Base-by-base conservation (phyloP, 2,113 vertebrate species). In the Otocyon megalotis region DNA sequence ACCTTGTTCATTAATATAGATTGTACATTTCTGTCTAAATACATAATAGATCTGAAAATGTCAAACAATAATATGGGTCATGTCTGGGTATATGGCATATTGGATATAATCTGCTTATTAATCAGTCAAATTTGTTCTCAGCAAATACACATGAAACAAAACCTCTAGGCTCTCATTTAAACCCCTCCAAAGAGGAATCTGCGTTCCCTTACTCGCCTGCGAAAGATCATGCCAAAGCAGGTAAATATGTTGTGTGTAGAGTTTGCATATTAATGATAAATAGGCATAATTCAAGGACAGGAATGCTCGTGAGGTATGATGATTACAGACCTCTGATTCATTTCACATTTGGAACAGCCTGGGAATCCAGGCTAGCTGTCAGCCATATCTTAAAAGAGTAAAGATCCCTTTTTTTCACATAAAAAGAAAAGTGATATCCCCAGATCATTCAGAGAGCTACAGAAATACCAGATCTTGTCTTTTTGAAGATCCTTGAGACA, bases 1-100 rank as follows among this genome's bases (percentile, higher is more conserved):
- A 53, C n/a, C 20, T 88, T 92, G 26, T 90, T 96, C 19, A 1
- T 71, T 96, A 97, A 37, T 74, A 91, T 62, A 94, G 30, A 89
- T 12, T 84, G 1, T 48, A 93, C 43, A 65, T 63, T 63, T 90
- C 53, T 93, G 10, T 82, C 50, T 89, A 30, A 74, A 97, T 71
- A 88, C 22, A 76, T 65, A 92, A 96, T 37, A 88, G 32, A 82
- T 71, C 17, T 62, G 19, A 67, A 96, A 95, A 74, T 83, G 15
- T 82, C 53, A 90, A 86, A 83, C 53, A 91, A 80, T 60, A 96
- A 96, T 63, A 92, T 89, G 30, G 71, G 37, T 77, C 58, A 93
- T 35, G 17, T 88, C 56, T 97, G 22, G 35, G 24, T 96, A 86
- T 63, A 17, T 81, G 50, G 28, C 16, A 76, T 86, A 82, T 48